These are phyloP conservation scores for Teleiodes luculella DNA, from an alignment of 2,888 invertebrate genomes.

Conservation along the genomic window DNA sequence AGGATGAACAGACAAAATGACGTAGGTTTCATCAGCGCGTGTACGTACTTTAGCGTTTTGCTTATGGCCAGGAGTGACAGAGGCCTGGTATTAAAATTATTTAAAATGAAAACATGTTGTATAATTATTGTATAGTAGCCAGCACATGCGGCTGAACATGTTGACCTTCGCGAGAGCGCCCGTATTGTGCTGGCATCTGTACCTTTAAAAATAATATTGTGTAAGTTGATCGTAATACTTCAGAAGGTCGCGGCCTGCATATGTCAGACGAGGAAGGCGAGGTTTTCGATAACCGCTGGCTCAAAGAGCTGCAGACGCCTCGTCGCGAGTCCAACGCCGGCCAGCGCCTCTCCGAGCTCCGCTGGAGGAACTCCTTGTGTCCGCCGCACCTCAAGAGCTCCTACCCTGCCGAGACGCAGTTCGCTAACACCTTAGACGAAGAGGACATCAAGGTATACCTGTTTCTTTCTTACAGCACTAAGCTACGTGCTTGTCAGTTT, in stretches of 20 bases:
- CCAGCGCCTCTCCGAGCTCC: constrained; percentile 81
- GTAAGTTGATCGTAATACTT: not conserved
- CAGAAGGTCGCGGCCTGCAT: constrained; percentile 74
- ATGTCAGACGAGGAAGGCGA: constrained; percentile 94
- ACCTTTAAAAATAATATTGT: too few relatives aligned
- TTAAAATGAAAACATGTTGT: too few relatives aligned
- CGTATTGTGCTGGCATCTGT: too few relatives aligned
- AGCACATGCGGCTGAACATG: too few relatives aligned
- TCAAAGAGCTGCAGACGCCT: constrained; percentile 82
- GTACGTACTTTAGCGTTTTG: too few relatives aligned
- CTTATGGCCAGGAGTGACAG: too few relatives aligned
- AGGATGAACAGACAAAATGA: too few relatives aligned
- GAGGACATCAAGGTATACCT: constrained; percentile 63
- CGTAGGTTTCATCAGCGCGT: too few relatives aligned
- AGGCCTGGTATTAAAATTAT: too few relatives aligned
- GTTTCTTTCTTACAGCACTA: not conserved
- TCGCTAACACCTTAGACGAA: constrained; percentile 72
- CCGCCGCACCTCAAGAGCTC: constrained; percentile 92
- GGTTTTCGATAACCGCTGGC: constrained; percentile 88
- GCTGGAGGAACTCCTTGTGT: constrained; percentile 88
- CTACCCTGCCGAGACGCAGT: constrained; percentile 90
- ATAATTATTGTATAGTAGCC: too few relatives aligned
- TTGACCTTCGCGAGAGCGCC: too few relatives aligned
- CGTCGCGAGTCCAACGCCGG: constrained; percentile 42
- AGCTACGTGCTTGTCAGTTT: constrained; percentile 73